Base-by-base conservation (phyloP, 2,797 vertebrate species). In the Chaenodraco wilsoni region DNA sequence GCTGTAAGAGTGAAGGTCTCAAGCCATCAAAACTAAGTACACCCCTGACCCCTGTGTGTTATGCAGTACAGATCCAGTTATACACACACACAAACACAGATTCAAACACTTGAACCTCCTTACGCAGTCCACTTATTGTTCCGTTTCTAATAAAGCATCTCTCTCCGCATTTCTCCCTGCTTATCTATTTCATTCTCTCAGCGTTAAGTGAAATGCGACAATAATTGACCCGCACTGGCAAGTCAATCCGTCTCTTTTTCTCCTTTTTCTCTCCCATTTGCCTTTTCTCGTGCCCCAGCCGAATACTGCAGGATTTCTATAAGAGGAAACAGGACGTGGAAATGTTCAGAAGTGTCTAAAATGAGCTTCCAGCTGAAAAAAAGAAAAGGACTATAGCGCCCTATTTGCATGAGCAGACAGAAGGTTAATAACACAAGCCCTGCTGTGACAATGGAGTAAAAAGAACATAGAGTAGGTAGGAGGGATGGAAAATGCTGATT, bases 371-470 rank as follows among this genome's bases (percentile, higher is more conserved):
- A 37, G 33, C 33, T 27, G 33, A 37, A 37, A 37, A 60, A 66
- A 70, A 65, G 79, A 79, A 69, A 73, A 86, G 78, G 66, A 64
- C 79, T 67, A 64, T 41, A 71, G 82, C 40, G 69, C 89, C 74
- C 69, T 87, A 93, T 93, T 91, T 93, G 90, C 91, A 92, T 93
- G 89, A 89, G 85, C 78, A 92, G 91, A 93, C 92, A 92, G 86
- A 90, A 93, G 93, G 93, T 94, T 93, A 94, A 93, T 93, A 94
- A 91, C 86, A 86, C 74, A 76, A 79, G 87, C 74, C 89, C 85
- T 77, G 88, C 76, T 90, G 83, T 90, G 90, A 92, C 83, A 89
- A 89, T 85, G 83, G 79, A 88, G 87, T 37, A 63, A 82, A 74
- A 80, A 80, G 87, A 86, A 85, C 80, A 78, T 71, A 69, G 86